Evolutionary conservation across 2,888 invertebrate species (phyloP).

Genomic region (Philereme transversata): DNA sequence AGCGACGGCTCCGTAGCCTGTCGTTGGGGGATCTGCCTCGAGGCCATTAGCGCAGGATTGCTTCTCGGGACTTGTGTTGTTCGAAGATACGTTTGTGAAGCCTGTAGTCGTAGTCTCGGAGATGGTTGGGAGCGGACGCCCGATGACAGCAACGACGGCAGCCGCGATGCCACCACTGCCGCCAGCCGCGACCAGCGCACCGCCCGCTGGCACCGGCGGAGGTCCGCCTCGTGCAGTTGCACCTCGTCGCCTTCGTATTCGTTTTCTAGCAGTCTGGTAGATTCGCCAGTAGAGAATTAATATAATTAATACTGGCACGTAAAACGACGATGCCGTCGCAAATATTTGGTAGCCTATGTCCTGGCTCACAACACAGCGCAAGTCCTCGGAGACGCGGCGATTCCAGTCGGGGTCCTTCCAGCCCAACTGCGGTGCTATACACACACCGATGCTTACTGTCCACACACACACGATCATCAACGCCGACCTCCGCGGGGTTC

Average conservation of each 20-base stretch:
- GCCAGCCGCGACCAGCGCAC: conserved; percentile 87
- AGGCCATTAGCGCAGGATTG: conserved; percentile 88
- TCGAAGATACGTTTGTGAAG: conserved; percentile 88
- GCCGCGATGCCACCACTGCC: conserved; percentile 89
- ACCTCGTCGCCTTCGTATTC: conserved; percentile 89
- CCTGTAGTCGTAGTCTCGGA: conserved; percentile 89
- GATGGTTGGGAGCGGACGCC: conserved; percentile 89
- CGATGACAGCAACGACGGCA: conserved; percentile 88
- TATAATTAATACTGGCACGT: conserved; percentile 94
- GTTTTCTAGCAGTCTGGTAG: conserved; percentile 93
- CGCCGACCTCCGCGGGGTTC: conserved; percentile 90
- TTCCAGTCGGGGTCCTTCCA: conserved; percentile 89
- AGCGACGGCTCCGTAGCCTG: conserved; percentile 82
- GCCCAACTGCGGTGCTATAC: conserved; percentile 93
- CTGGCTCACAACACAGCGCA: conserved; percentile 92
- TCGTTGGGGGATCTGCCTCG: conserved; percentile 85
- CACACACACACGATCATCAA: conserved; percentile 93
- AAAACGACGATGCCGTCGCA: conserved; percentile 95
- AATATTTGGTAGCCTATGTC: conserved; percentile 94
- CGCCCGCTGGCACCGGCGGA: conserved; percentile 80
- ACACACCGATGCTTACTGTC: conserved; percentile 92
- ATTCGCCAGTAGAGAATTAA: conserved; percentile 95
- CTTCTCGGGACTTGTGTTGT: conserved; percentile 90
- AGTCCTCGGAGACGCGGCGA: conserved; percentile 84
- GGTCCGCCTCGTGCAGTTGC: conserved; percentile 81